Evolutionary conservation across 2,888 invertebrate genomes (phyloP), one percentile per base, ranked within the genome.

Genomic region (Drosophila paramelanica): DNA sequence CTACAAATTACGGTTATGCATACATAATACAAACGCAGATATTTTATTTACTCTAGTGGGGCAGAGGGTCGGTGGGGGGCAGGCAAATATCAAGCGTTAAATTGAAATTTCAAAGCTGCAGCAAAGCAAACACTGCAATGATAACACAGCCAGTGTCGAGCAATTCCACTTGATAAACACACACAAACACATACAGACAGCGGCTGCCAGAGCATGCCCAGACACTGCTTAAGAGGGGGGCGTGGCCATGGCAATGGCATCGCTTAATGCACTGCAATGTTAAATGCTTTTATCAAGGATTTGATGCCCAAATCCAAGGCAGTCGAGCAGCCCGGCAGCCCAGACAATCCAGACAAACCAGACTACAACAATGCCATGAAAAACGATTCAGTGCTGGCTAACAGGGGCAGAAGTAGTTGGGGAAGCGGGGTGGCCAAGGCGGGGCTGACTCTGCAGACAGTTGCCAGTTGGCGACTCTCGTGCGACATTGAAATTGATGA

Each of bases 241-340:
- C 38, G 39, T 25, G 51, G 27, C 39, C 43, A 25, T 39, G 55
- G 49, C 56, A 23, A 59, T 39, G 55, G 49, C 56, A 23, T 59
- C 72, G 81, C 88, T 89, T 89, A 89, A 88, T 89, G 89, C 86
- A 81, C 72, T 85, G 83, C 86, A 81, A 81, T 73, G 77, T 78
- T 88, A 84, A 90, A 91, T 90, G 90, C 90, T 90, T 90, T 89
- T 90, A 90, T 79, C 70, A 77, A 78, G 87, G 82, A 88, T 88
- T 88, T 88, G 67, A 70, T 60, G 75, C 77, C 70, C 70, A 86
- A 85, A 83, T 83, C 83, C 79, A 68, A 67, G 55, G 55, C 55
- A 55, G 66, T 64, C 51, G 62, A 62, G 73, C 75, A 71, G 66
- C 51, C 42, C 39, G 62, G 60, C 78, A 51, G 65, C 66, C 62